These are phyloP conservation scores for Theristicus caerulescens DNA, from an alignment of 2,113 vertebrate species.

Conservation along the genomic window DNA sequence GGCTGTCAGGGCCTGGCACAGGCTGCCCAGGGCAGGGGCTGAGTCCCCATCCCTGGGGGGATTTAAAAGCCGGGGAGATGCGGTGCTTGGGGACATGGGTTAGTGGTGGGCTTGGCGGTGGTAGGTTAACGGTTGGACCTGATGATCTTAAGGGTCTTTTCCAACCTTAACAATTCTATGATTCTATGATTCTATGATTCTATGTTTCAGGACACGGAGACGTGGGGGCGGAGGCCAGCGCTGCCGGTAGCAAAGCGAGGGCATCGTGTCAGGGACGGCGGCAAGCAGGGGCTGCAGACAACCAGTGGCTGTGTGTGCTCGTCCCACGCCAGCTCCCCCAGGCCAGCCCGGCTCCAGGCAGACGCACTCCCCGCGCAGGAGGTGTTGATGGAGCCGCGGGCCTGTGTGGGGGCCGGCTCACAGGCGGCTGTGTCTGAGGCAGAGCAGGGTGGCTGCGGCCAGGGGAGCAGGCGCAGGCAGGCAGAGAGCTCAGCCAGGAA, in stretches of 20 bases:
- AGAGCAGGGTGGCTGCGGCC: not conserved
- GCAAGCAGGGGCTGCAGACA: not conserved
- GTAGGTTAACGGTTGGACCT: too few species aligned
- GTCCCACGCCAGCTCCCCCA: fast-evolving
- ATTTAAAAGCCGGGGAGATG: too few species aligned
- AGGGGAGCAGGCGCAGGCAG: not conserved
- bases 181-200: too few species aligned
- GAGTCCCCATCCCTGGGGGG: too few species aligned
- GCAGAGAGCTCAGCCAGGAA: not conserved
- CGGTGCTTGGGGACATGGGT: too few species aligned
- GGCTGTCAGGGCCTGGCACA: too few species aligned
- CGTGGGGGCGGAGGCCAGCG: fast-evolving
- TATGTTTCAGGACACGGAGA: not conserved
- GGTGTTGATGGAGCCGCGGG: not conserved
- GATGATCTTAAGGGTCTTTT: too few species aligned
- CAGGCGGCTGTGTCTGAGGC: not conserved
- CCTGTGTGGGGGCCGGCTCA: not conserved
- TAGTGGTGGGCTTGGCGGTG: too few species aligned
- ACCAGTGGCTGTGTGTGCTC: not conserved
- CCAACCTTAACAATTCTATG: too few species aligned
- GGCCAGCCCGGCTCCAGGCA: not conserved
- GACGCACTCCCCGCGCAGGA: not conserved
- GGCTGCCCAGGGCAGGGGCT: too few species aligned
- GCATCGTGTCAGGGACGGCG: fast-evolving
- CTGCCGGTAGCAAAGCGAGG: fast-evolving